phyloP scores from a whole-genome alignment of 2,797 vertebrate genomes.

The Morelia viridis region DNA sequence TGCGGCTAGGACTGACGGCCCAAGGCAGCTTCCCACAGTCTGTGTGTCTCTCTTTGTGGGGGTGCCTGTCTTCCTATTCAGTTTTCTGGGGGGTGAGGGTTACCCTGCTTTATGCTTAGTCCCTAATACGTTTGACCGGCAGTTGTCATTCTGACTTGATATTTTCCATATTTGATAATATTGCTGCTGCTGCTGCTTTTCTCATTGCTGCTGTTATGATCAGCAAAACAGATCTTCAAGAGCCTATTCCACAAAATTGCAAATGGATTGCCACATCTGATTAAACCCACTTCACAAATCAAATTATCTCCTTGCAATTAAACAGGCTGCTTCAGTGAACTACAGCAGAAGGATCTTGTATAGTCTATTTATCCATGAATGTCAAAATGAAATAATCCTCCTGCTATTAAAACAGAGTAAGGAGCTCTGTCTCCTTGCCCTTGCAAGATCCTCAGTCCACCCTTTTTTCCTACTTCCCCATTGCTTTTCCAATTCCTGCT shows the following conservation, averaged over 20 bases:
- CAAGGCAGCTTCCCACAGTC: background rate
- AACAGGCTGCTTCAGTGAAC: fast-evolving
- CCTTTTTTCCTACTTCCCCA: background rate
- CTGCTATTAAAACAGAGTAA: conserved; percentile 13
- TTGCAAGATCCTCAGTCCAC: background rate
- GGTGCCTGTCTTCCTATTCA: background rate
- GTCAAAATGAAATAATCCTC: background rate
- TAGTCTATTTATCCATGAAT: background rate
- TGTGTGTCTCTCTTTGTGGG: background rate
- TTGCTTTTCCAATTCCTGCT: background rate
- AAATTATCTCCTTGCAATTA: conserved; percentile 18
- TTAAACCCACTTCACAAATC: conserved; percentile 22
- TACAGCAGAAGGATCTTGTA: conserved; percentile 24
- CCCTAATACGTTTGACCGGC: background rate
- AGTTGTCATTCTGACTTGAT: conserved; percentile 25
- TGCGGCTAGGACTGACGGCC: background rate
- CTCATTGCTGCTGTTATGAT: conserved; percentile 1
- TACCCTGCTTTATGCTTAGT: conserved; percentile 48
- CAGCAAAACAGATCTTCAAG: conserved; percentile 35
- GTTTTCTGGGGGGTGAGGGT: conserved; percentile 38
- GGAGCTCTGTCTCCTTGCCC: background rate
- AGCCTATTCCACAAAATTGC: conserved; percentile 24
- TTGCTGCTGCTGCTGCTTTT: background rate
- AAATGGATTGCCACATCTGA: conserved; percentile 18
- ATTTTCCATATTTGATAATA: conserved; percentile 15